Base-by-base conservation (phyloP, 2,113 vertebrate genomes). In the Ictalurus furcatus region DNA sequence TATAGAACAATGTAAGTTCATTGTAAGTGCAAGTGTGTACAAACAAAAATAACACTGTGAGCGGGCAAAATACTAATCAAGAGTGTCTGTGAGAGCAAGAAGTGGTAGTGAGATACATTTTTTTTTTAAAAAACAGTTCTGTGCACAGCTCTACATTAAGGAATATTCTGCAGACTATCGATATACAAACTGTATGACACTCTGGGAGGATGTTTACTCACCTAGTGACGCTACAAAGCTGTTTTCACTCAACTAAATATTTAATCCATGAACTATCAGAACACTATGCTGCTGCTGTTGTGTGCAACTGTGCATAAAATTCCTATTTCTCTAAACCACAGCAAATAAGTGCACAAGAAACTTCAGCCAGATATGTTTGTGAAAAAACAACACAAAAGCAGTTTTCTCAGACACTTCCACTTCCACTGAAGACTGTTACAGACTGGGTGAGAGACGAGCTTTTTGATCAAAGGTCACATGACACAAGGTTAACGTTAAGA, bases 281-380 rank as follows among this genome's bases (percentile, higher is more conserved):
- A 92, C 90, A 88, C 89, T 87, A 37, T 48, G 79, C 90, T 91
- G 92, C 91, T 91, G 90, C 89, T 63, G 23, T 28, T 84, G 76
- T 93, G 94, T 93, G 93, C 91, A 94, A 94, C 91, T 94, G 92
- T 88, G 92, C 90, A 61, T 2, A 78, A 91, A 92, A 92, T 37
- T 86, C 91, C 90, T 59, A 89, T 92, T 90, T 93, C 74, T 90
- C 74, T 6, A 78, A 74, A 84, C 90, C 78, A 48, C 86, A 86
- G 76, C 88, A 88, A 69, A 84, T 28, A 61, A 7, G 30, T 34
- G 56, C 37, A 71, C 21, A 59, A 0, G 23, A 30, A 83, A 82
- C 7, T 21, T 48, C 67, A 59, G n/a, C 6, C 25, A 59, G 40
- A 74, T 74, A 25, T 11, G 25, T 84, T 44, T 74, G 23, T 52